phyloP scores from a whole-genome alignment of 2,888 invertebrate species.

The Ophioninae sp. region DNA sequence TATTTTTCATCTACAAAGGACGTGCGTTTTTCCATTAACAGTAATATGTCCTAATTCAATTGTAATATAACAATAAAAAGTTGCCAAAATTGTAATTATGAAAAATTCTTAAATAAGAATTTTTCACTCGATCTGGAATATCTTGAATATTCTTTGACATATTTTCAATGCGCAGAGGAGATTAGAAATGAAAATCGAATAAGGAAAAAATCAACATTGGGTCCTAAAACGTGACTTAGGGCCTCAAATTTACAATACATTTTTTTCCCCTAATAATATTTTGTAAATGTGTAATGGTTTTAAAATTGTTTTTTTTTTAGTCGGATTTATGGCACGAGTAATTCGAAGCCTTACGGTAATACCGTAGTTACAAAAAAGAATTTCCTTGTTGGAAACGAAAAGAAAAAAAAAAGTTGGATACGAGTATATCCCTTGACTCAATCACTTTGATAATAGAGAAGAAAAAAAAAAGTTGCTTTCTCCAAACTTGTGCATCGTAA shows the following conservation, averaged over 20 bases:
- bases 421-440: background rate
- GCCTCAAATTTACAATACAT: background rate
- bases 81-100: background rate
- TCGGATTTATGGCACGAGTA: background rate
- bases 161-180: background rate
- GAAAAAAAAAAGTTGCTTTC: background rate
- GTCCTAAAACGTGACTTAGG: background rate
- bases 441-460: background rate
- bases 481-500: conserved; percentile 38
- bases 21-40: background rate
- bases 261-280: background rate
- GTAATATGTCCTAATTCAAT: background rate
- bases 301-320: too few relatives aligned
- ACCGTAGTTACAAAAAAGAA: conserved; percentile 10
- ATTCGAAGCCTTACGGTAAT: conserved; percentile 36
- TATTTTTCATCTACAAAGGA: background rate
- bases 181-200: background rate
- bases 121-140: background rate
- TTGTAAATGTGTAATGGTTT: background rate
- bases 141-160: background rate
- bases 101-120: too few relatives aligned
- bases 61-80: background rate
- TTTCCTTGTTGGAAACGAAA: conserved; percentile 28
- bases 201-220: background rate
- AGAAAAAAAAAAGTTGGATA: background rate